Evolutionary conservation across 2,888 invertebrate genomes (phyloP).

Genomic region (Drosophila anomelani): DNA sequence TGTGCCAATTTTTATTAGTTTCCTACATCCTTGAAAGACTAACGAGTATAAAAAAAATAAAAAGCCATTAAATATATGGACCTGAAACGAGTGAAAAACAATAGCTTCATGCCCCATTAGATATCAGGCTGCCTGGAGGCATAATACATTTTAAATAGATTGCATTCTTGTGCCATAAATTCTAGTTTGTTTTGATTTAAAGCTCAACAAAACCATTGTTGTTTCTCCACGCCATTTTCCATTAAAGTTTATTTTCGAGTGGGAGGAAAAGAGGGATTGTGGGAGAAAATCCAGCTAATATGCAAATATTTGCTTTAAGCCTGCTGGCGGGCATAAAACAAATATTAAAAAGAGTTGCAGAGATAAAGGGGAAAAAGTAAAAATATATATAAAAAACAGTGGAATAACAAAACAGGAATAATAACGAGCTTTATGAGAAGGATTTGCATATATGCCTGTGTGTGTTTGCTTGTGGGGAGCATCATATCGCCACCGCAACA

Average conservation of each 20-base stretch:
- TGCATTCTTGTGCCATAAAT: slow-evolving; percentile 33
- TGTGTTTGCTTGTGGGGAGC: slow-evolving; percentile 23
- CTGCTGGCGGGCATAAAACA: slow-evolving; percentile 43
- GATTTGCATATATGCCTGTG: slow-evolving; percentile 30
- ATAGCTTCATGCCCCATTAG: slow-evolving; percentile 18
- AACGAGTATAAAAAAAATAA: neutral
- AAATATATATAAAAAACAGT: slow-evolving; percentile 9
- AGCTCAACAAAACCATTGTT: slow-evolving; percentile 12
- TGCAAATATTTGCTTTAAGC: slow-evolving; percentile 50
- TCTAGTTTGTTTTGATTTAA: slow-evolving; percentile 27
- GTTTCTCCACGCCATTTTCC: neutral
- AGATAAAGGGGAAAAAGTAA: slow-evolving; percentile 20
- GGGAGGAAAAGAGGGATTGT: neutral
- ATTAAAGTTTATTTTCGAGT: slow-evolving; percentile 3
- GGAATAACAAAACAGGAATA: slow-evolving; percentile 43
- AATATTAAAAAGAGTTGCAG: slow-evolving; percentile 29
- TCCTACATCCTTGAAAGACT: neutral
- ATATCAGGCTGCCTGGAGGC: slow-evolving; percentile 1
- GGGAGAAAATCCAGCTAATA: slow-evolving; percentile 41
- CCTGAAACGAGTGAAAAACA: slow-evolving; percentile 14
- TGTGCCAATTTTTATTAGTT: neutral
- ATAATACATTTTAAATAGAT: slow-evolving; percentile 32
- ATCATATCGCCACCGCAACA: slow-evolving; percentile 29
- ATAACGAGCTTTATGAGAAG: slow-evolving; percentile 48
- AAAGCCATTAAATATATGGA: slow-evolving; percentile 15